These are phyloP conservation scores for Aphodius granarius DNA, from an alignment of 2,888 invertebrate genomes.

Conservation along the genomic window DNA sequence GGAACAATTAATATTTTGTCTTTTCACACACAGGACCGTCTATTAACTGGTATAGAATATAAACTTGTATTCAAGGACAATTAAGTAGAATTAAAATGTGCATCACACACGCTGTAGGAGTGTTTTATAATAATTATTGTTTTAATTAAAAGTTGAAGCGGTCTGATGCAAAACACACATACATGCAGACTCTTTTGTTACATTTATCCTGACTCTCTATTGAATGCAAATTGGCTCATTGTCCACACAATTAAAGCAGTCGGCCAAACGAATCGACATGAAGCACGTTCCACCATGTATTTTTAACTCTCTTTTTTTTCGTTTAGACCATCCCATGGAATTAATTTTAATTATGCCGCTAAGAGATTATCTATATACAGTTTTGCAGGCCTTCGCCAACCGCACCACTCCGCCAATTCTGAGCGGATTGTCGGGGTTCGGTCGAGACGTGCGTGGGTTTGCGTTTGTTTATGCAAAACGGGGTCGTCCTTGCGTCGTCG, in stretches of 20 bases:
- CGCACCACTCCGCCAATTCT: no score
- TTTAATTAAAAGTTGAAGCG: neutral
- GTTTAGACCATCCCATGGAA: neutral
- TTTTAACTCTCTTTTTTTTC: neutral
- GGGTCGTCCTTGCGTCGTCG: neutral
- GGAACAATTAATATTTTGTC: no score
- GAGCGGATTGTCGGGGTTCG: neutral
- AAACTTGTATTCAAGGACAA: no score
- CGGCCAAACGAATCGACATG: constrained; percentile 9
- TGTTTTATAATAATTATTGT: neutral
- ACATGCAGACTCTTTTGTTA: constrained; percentile 2
- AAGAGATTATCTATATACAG: neutral
- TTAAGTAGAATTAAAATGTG: neutral
- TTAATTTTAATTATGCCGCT: neutral
- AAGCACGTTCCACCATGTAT: neutral
- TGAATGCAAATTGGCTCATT: constrained; percentile 15
- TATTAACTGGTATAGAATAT: no score
- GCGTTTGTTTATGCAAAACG: neutral
- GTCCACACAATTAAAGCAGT: constrained; percentile 6
- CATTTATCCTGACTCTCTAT: neutral
- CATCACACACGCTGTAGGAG: neutral
- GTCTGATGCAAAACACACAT: constrained; percentile 1
- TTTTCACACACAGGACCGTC: no score
- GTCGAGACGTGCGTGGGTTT: neutral
- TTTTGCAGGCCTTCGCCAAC: no score